A percentile compares a stretch with the other conserved stretches of the same genome.
phyloP scores from a whole-genome alignment of 64 coral and sea anemone genomes.

The Pocillopora damicornis region DNA sequence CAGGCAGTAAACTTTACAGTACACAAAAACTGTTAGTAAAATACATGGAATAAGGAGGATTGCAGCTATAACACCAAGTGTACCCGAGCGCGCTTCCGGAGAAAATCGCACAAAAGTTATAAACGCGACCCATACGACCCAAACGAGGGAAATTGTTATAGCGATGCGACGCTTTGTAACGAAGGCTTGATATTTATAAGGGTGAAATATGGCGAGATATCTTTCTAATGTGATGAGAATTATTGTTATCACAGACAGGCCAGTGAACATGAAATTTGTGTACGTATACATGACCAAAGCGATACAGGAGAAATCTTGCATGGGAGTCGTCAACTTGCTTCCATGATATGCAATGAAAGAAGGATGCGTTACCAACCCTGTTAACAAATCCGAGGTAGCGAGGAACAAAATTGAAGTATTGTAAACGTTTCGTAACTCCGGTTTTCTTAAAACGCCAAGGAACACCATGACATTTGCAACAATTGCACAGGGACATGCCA shows the following conservation, averaged over 20 bases:
- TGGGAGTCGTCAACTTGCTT: constrained; percentile 35
- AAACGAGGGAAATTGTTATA: constrained; percentile 33
- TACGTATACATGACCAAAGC: constrained; percentile 55
- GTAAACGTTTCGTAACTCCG: constrained; percentile 60
- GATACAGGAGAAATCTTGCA: constrained; percentile 43
- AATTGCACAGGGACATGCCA: constrained; percentile 55
- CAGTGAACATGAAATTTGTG: constrained; percentile 55
- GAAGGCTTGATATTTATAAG: constrained; percentile 52
- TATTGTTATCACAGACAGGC: constrained; percentile 67
- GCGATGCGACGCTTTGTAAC: constrained; percentile 42
- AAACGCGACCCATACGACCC: constrained; percentile 55
- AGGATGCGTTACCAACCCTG: constrained; percentile 44
- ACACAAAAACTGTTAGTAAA: constrained; percentile 45
- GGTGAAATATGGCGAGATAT: constrained; percentile 76
- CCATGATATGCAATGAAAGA: constrained; percentile 59
- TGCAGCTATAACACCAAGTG: constrained; percentile 31
- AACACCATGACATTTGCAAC: constrained; percentile 62
- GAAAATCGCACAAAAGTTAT: constrained; percentile 44
- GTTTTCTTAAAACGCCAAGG: constrained; percentile 66
- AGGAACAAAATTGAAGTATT: constrained; percentile 80
- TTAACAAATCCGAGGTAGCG: constrained; percentile 51
- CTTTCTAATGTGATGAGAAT: constrained; percentile 69
- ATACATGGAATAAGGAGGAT: constrained; percentile 47
- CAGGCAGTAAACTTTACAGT: constrained; percentile 58
- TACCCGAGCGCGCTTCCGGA: constrained; percentile 27